phyloP scores from a whole-genome alignment of 2,113 vertebrate genomes.

The Ciconia boyciana region DNA sequence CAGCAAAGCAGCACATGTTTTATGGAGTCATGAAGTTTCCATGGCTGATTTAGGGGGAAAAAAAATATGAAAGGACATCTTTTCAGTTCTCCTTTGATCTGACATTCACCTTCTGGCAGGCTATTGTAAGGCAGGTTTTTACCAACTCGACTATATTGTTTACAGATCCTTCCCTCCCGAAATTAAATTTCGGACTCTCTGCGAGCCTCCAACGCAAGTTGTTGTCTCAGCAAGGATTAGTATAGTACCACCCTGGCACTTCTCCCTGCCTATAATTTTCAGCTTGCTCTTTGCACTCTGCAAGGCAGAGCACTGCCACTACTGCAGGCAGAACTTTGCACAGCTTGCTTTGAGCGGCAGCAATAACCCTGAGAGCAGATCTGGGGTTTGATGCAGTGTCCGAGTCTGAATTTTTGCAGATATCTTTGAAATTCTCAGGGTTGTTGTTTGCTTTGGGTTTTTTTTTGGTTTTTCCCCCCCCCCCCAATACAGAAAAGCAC shows the following conservation, averaged over 20 bases:
- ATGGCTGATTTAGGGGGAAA: conserved; percentile 20
- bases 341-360: background rate
- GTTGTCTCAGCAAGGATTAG: conserved; percentile 57
- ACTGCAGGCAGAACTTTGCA: conserved; percentile 3
- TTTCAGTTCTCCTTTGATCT: conserved; percentile 54
- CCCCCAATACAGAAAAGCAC: background rate
- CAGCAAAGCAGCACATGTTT: conserved; percentile 43
- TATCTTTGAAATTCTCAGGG: background rate
- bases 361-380: background rate
- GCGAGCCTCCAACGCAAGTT: conserved; percentile 7
- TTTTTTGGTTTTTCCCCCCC: too few species aligned
- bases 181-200: conserved; percentile 54
- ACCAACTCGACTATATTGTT: conserved; percentile 33
- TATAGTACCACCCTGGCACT: conserved; percentile 37
- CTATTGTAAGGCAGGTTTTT: conserved; percentile 31
- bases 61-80: conserved; percentile 45
- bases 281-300: conserved; percentile 46
- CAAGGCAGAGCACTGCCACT: background rate
- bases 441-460: background rate
- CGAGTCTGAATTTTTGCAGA: background rate
- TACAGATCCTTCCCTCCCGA: conserved; percentile 36
- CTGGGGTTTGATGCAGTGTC: background rate
- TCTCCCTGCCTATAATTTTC: conserved; percentile 54
- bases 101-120: conserved; percentile 59
- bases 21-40: conserved; percentile 52